These are phyloP conservation scores for Imbricaverruca yamaguchii DNA, from an alignment of 2,888 invertebrate genomes.

Conservation along the genomic window DNA sequence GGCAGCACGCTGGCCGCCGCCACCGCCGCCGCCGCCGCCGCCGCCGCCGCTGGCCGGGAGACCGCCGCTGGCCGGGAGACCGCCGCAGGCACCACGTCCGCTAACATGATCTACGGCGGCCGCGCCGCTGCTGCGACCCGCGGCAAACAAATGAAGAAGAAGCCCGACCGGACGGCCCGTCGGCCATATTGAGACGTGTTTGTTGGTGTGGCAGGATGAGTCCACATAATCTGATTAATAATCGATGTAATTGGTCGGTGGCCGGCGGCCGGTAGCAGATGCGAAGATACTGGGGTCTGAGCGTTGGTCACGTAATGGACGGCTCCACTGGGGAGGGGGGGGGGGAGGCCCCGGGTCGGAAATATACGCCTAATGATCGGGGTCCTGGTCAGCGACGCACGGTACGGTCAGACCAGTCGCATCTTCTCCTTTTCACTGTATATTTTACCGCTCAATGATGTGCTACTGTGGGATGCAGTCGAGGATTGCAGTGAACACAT, in stretches of 20 bases:
- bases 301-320: background rate
- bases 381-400: background rate
- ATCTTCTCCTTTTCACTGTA: background rate
- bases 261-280: background rate
- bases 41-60: background rate
- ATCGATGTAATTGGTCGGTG: background rate
- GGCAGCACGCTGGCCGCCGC: background rate
- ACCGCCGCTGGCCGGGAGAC: too few relatives aligned
- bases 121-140: background rate
- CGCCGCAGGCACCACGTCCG: background rate
- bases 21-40: background rate
- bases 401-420: background rate
- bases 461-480: too few relatives aligned
- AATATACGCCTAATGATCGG: background rate
- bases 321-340: background rate
- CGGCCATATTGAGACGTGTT: too few relatives aligned
- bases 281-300: background rate
- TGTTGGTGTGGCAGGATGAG: background rate
- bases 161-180: background rate
- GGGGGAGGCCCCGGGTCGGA: background rate
- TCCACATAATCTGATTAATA: background rate
- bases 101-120: slow-evolving; percentile 11
- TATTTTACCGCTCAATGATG: too few relatives aligned
- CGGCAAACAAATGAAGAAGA: background rate
- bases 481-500: too few relatives aligned